phyloP scores from a whole-genome alignment of 2,797 vertebrate genomes.

The Danio kyathit region DNA sequence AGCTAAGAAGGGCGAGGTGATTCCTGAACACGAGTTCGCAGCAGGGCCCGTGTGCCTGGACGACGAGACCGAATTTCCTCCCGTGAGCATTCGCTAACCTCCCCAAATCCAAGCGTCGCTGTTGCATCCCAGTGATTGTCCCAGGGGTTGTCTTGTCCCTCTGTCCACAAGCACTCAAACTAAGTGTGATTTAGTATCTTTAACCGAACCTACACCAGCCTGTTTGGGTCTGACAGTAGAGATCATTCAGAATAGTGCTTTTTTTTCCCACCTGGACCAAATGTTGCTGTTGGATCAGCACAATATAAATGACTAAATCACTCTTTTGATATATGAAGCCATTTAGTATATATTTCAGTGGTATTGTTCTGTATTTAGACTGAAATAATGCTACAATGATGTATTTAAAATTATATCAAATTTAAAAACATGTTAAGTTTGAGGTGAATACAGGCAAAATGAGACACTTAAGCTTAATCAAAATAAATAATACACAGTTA shows the following conservation, averaged over 20 bases:
- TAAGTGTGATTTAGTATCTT: slow-evolving; percentile 10
- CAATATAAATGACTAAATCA: background rate
- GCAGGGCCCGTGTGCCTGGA: slow-evolving; percentile 92
- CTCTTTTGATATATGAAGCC: background rate
- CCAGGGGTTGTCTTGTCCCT: slow-evolving; percentile 35
- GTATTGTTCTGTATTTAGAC: slow-evolving; percentile 11
- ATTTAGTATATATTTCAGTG: slow-evolving; percentile 7
- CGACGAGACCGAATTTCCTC: slow-evolving; percentile 95
- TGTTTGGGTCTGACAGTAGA: slow-evolving; percentile 14
- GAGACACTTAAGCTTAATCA: background rate
- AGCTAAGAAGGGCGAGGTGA: slow-evolving; percentile 89
- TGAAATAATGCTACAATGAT: slow-evolving; percentile 7
- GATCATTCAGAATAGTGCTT: background rate
- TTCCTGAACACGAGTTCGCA: slow-evolving; percentile 95
- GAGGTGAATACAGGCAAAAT: background rate
- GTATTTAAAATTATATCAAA: too few species aligned
- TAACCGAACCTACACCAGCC: slow-evolving; percentile 15
- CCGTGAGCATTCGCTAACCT: slow-evolving; percentile 92
- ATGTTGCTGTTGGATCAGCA: background rate
- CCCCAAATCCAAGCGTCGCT: slow-evolving; percentile 36
- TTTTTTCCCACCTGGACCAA: background rate
- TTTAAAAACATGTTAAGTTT: background rate
- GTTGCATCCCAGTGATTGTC: slow-evolving; percentile 12
- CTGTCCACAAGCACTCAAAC: slow-evolving; percentile 40
- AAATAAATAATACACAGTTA: too few species aligned